Percentiles rank a stretch among this genome's conserved stretches.
phyloP scores from a whole-genome alignment of 2,888 invertebrate species.

The Oxytorus armatus region DNA sequence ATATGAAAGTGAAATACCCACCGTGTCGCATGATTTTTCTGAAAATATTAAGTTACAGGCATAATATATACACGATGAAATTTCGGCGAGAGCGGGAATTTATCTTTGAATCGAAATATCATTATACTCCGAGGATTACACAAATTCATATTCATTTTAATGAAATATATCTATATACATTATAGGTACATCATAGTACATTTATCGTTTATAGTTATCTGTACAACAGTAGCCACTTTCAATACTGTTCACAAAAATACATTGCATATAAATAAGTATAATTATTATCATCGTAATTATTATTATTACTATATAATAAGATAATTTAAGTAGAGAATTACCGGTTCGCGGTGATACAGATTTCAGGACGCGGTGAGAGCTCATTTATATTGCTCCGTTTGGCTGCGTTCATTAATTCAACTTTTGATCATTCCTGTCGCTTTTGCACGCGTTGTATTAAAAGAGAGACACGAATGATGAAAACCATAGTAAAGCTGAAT shows the following conservation, averaged over 20 bases:
- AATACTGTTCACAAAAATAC: conserved; percentile 84
- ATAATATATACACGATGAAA: neutral
- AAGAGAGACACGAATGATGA: too few relatives aligned
- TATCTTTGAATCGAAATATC: neutral
- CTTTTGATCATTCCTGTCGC: too few relatives aligned
- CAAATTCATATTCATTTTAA: conserved; percentile 84
- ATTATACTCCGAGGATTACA: conserved; percentile 72
- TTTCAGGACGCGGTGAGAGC: conserved; percentile 35
- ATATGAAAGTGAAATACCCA: too few relatives aligned
- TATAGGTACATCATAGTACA: conserved; percentile 83
- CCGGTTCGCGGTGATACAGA: conserved; percentile 70
- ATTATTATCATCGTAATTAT: conserved; percentile 47
- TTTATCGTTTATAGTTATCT: conserved; percentile 80
- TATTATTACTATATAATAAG: conserved; percentile 46
- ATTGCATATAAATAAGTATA: conserved; percentile 77
- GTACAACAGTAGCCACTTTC: conserved; percentile 82
- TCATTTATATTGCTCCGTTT: conserved; percentile 48
- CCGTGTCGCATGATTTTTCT: neutral
- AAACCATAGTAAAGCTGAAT: too few relatives aligned
- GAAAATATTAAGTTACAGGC: conserved; percentile 21
- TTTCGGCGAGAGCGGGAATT: neutral
- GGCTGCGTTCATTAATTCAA: conserved; percentile 27
- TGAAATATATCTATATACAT: conserved; percentile 84
- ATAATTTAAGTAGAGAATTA: conserved; percentile 67
- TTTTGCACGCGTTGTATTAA: too few relatives aligned